Percentiles rank a stretch among this genome's conserved stretches.
These are phyloP conservation scores for Thecocarcelia acutangulata DNA, from an alignment of 2,888 invertebrate genomes.

Conservation along the genomic window DNA sequence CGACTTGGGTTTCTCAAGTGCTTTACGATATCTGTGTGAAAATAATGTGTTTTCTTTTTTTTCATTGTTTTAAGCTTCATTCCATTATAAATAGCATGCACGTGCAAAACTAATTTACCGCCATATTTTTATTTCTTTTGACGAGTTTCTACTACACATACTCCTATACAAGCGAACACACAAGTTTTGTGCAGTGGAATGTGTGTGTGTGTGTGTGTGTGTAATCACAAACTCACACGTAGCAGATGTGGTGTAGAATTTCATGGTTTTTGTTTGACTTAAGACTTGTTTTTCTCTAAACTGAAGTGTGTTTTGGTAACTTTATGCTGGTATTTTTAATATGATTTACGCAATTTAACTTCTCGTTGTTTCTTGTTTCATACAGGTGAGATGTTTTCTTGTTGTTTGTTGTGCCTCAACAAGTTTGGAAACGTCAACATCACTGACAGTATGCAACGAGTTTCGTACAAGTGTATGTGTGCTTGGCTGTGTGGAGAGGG, in stretches of 20 bases:
- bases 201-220: not conserved
- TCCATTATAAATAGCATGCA: slow-evolving; percentile 41
- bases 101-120: slow-evolving; percentile 61
- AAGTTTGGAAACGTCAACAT: slow-evolving; percentile 54
- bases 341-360: slow-evolving; percentile 1
- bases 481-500: not conserved
- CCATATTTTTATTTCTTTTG: slow-evolving; percentile 50
- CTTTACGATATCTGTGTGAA: not conserved
- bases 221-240: not conserved
- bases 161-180: too few relatives aligned
- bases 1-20: too few relatives aligned
- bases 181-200: too few relatives aligned
- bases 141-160: not conserved
- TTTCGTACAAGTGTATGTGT: slow-evolving; percentile 16
- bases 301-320: not conserved
- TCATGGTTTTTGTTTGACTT: not conserved
- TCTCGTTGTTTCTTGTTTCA: not conserved
- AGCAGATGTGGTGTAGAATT: slow-evolving; percentile 1
- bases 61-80: not conserved
- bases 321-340: not conserved
- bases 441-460: slow-evolving; percentile 43
- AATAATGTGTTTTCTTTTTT: not conserved
- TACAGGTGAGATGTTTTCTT: slow-evolving; percentile 39
- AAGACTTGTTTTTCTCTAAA: not conserved
- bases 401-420: slow-evolving; percentile 59